These are phyloP conservation scores for Leptopilina myrica DNA, from an alignment of 2,888 invertebrate genomes.

Conservation along the genomic window DNA sequence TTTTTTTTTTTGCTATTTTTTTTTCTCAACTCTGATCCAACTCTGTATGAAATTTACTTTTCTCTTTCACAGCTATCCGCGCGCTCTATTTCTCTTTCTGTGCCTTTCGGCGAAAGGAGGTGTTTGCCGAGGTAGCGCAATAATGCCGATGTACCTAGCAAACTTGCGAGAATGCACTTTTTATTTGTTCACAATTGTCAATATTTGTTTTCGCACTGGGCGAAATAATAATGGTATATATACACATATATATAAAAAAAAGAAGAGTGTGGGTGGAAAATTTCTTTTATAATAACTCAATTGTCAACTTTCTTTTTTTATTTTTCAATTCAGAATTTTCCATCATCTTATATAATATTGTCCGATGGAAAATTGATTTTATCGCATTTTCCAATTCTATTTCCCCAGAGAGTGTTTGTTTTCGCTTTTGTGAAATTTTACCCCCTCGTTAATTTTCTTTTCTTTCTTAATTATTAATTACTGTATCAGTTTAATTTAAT, in stretches of 20 bases:
- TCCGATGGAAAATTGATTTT: too few relatives aligned
- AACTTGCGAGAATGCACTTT: slow-evolving; percentile 26
- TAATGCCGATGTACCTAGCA: slow-evolving; percentile 27
- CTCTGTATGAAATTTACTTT: slow-evolving; percentile 39
- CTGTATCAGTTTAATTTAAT: too few relatives aligned
- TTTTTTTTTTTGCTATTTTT: slow-evolving; percentile 44
- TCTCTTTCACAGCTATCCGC: slow-evolving; percentile 10
- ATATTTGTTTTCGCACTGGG: slow-evolving; percentile 19
- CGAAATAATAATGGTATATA: slow-evolving; percentile 20
- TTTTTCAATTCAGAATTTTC: background rate
- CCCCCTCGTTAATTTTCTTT: too few relatives aligned
- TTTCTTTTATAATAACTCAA: slow-evolving; percentile 34
- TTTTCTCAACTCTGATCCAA: slow-evolving; percentile 46
- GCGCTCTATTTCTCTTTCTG: slow-evolving; percentile 23
- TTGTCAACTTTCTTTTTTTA: background rate
- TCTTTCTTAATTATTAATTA: too few relatives aligned
- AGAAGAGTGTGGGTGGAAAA: background rate
- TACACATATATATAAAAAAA: too few relatives aligned
- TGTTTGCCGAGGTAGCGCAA: slow-evolving; percentile 31
- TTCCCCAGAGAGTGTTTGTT: too few relatives aligned
- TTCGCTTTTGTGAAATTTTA: too few relatives aligned
- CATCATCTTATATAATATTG: background rate
- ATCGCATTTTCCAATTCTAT: too few relatives aligned
- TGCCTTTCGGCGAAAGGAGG: slow-evolving; percentile 31
- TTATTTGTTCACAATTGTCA: slow-evolving; percentile 31